phyloP scores from a whole-genome alignment of 2,113 vertebrate species.

The Nycticebus coucang region DNA sequence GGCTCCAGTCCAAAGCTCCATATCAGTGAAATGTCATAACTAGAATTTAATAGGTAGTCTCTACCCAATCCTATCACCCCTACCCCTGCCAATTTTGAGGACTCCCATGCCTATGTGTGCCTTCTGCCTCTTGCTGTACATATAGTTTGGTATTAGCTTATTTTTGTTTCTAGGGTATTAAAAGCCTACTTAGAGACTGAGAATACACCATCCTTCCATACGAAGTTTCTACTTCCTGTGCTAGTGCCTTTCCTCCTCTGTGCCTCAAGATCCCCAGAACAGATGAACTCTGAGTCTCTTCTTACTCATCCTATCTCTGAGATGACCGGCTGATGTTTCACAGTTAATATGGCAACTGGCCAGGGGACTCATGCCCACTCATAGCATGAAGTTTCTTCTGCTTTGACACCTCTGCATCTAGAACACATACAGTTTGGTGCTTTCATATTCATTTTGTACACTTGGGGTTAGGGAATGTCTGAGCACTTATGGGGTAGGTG shows the following conservation, averaged over 20 bases:
- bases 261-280: background rate
- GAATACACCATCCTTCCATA: background rate
- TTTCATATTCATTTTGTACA: background rate
- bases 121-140: background rate
- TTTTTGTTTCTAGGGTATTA: background rate
- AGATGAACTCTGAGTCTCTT: background rate
- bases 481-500: background rate
- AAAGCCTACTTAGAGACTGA: background rate
- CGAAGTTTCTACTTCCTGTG: background rate
- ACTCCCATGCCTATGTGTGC: background rate
- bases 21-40: background rate
- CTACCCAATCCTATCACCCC: background rate
- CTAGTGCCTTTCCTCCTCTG: background rate
- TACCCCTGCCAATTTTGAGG: background rate
- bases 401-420: background rate
- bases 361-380: background rate
- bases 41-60: background rate
- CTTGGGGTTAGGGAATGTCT: background rate
- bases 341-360: background rate
- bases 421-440: background rate
- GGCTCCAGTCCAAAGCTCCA: background rate
- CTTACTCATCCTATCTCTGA: background rate
- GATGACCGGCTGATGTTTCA: background rate
- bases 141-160: background rate
- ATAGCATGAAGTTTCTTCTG: background rate